Evolutionary conservation across 1,140 invertebrate genomes (phyloP).

Genomic region (Danaus plexippus): DNA sequence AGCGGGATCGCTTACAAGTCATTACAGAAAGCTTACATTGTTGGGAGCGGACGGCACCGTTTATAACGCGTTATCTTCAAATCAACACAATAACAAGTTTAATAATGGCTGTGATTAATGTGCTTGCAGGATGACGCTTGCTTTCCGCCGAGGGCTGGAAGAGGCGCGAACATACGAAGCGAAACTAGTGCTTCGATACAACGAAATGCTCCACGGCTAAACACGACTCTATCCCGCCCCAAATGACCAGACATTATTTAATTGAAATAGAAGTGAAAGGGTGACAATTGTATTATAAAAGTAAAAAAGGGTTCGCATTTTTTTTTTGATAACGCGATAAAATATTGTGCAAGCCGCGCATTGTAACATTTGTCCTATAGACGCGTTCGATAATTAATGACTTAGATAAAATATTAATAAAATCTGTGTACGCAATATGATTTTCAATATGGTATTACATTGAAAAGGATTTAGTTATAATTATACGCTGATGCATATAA

Average conservation of each 20-base stretch:
- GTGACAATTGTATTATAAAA: constrained; percentile 70
- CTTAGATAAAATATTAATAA: constrained; percentile 15
- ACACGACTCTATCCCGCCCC: constrained; percentile 35
- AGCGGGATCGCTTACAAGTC: constrained; percentile 51
- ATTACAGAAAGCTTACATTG: constrained; percentile 69
- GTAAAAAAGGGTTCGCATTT: constrained; percentile 61
- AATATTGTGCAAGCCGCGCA: constrained; percentile 66
- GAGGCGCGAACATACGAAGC: constrained; percentile 53
- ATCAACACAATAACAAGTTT: constrained; percentile 71
- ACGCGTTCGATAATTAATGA: constrained; percentile 30
- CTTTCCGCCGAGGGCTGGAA: constrained; percentile 42
- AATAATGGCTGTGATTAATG: constrained; percentile 70
- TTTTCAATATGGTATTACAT: too few relatives aligned
- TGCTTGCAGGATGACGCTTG: constrained; percentile 65
- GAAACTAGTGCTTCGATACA: constrained; percentile 18
- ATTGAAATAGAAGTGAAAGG: constrained; percentile 69
- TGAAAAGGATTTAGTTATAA: too few relatives aligned
- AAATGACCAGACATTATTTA: constrained; percentile 73
- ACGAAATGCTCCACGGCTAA: constrained; percentile 8
- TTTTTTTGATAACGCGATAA: constrained; percentile 55
- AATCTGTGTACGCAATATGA: neutral
- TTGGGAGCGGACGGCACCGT: constrained; percentile 66
- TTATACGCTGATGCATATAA: too few relatives aligned
- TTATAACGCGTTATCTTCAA: constrained; percentile 69
- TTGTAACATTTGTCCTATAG: constrained; percentile 62